Evolutionary conservation across 2,888 invertebrate genomes (phyloP), one percentile per base, ranked within the genome.

Genomic region (Carcina quercana): DNA sequence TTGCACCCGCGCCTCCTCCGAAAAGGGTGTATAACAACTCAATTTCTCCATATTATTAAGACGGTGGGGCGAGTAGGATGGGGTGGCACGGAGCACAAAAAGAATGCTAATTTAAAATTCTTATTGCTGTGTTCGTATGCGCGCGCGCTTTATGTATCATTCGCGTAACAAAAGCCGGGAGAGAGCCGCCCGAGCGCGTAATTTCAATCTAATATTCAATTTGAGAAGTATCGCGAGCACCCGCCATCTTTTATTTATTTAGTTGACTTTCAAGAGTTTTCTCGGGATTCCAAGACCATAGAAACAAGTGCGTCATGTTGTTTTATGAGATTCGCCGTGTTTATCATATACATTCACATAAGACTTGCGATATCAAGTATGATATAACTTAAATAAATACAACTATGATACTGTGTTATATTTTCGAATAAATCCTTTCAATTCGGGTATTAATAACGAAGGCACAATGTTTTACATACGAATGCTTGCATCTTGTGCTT

Each of bases 31-130:
- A 73, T 73, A 78, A 79, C 82, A 82, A 82, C 83, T 82, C 80
- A 80, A 83, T 83, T 79, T 72, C 80, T 75, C 70, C 78, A 73
- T 76, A 74, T 78, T 80, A 82, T 79, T 79, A 82, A 80, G 79
- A 75, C 67, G 65, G 60, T 54, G 66, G 60, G 56, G 67, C 76
- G 72, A 71, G 69, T 57, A 60, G 64, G 52, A 47, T 57, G 51
- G 79, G 78, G 78, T 73, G 70, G 75, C 61, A 44, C 54, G 66
- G 63, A 68, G 62, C 70, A 79, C 78, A 80, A 80, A 80, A 83
- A 83, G 78, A 80, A 82, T 80, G 82, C 83, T 80, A 82, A 83
- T 83, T 83, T 82, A 76, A 82, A 80, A 82, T 79, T 80, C 78
- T 71, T 79, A 80, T 80, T 79, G 69, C 71, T 62, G 60, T 71